Conservation (phyloP, 2,888 invertebrate genomes). For the Clistopyga incitator region DNA sequence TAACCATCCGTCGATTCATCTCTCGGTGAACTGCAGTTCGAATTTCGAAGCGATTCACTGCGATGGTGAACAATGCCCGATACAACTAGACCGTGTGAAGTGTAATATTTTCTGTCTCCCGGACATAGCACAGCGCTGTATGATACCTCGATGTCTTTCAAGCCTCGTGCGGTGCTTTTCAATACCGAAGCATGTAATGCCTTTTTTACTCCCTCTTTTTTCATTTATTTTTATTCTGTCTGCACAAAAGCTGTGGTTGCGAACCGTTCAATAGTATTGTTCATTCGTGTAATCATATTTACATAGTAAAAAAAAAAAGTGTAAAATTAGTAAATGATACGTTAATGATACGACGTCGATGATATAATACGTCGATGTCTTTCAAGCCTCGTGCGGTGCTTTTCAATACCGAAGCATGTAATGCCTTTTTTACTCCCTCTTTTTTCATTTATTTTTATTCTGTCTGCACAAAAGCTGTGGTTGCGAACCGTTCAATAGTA, state of each 20-base stretch:
- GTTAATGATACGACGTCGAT: no score
- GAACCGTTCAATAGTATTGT: no score
- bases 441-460: not conserved
- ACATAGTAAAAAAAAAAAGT: not conserved
- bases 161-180: slow-evolving; percentile 10
- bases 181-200: slow-evolving; percentile 1
- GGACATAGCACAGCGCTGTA: not conserved
- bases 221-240: slow-evolving; percentile 1
- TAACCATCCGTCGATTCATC: slow-evolving; percentile 34
- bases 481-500: not conserved
- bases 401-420: slow-evolving; percentile 16
- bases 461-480: not conserved
- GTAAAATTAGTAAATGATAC: no score
- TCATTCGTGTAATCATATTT: not conserved
- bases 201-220: not conserved
- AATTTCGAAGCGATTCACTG: slow-evolving; percentile 31
- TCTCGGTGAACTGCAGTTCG: slow-evolving; percentile 11
- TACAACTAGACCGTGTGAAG: slow-evolving; percentile 77
- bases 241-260: not conserved
- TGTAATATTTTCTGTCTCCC: slow-evolving; percentile 72
- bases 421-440: not conserved
- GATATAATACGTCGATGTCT: slow-evolving; percentile 14
- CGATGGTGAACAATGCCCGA: slow-evolving; percentile 69
- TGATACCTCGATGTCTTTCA: slow-evolving; percentile 8
- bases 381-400: not conserved